Evolutionary conservation across 1,140 invertebrate species (phyloP).

Genomic region (Cyrtorhinus lividipennis): DNA sequence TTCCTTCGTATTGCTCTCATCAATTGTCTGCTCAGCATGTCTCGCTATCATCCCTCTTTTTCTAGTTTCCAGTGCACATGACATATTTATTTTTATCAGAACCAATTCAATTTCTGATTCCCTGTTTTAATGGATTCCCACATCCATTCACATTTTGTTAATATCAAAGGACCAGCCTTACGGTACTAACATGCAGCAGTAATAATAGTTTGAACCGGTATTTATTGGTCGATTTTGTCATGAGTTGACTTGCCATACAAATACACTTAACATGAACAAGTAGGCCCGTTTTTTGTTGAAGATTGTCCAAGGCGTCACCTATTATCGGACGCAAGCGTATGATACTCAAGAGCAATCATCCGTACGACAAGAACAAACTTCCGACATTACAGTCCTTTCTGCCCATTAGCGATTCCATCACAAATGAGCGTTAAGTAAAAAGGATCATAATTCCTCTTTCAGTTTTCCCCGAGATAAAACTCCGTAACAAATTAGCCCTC

Average conservation of each 20-base stretch:
- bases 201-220: background rate
- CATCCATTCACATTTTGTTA: too few relatives aligned
- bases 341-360: background rate
- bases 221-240: background rate
- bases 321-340: background rate
- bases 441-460: constrained; percentile 6
- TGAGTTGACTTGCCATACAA: too few relatives aligned
- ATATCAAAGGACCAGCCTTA: too few relatives aligned
- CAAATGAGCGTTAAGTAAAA: constrained; percentile 12
- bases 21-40: too few relatives aligned
- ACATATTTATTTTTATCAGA: too few relatives aligned
- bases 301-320: background rate
- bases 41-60: too few relatives aligned
- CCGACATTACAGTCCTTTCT: background rate
- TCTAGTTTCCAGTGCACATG: too few relatives aligned
- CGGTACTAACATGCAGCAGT: too few relatives aligned
- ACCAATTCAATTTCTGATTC: too few relatives aligned
- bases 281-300: background rate
- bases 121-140: too few relatives aligned
- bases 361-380: background rate
- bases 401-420: constrained; percentile 6
- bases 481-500: background rate
- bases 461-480: background rate
- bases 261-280: too few relatives aligned
- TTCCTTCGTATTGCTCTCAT: too few relatives aligned